These are phyloP conservation scores for Embidobia sp. DNA, from an alignment of 2,888 invertebrate genomes.

Conservation along the genomic window DNA sequence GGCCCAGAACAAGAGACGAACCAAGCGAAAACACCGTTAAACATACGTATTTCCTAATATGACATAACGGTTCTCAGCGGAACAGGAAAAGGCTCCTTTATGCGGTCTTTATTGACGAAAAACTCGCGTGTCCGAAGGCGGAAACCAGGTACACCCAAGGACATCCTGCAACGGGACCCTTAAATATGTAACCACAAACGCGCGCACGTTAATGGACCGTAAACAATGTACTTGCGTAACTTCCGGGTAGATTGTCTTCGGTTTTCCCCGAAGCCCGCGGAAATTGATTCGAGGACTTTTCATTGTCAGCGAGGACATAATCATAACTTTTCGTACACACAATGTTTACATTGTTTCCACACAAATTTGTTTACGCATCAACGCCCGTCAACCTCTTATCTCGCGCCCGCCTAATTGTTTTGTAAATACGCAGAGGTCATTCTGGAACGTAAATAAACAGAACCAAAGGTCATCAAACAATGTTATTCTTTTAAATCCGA, in stretches of 20 bases:
- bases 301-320: too few relatives aligned
- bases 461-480: too few relatives aligned
- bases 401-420: too few relatives aligned
- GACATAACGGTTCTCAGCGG: constrained; percentile 78
- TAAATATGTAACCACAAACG: constrained; percentile 27
- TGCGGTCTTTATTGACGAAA: constrained; percentile 59
- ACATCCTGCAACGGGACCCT: constrained; percentile 65
- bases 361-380: too few relatives aligned
- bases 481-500: too few relatives aligned
- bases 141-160: constrained; percentile 59
- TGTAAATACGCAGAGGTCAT: too few relatives aligned
- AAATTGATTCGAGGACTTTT: too few relatives aligned
- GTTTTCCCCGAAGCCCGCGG: too few relatives aligned
- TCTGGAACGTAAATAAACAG: too few relatives aligned
- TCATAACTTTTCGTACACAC: too few relatives aligned
- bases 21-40: constrained; percentile 76
- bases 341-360: too few relatives aligned
- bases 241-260: constrained; percentile 6
- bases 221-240: background rate
- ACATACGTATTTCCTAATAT: constrained; percentile 79
- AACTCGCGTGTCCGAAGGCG: constrained; percentile 57
- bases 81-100: constrained; percentile 59
- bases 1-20: constrained; percentile 49
- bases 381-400: too few relatives aligned
- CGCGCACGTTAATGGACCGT: background rate